phyloP scores from a whole-genome alignment of 1,140 invertebrate genomes.

The Drosophila tani region DNA sequence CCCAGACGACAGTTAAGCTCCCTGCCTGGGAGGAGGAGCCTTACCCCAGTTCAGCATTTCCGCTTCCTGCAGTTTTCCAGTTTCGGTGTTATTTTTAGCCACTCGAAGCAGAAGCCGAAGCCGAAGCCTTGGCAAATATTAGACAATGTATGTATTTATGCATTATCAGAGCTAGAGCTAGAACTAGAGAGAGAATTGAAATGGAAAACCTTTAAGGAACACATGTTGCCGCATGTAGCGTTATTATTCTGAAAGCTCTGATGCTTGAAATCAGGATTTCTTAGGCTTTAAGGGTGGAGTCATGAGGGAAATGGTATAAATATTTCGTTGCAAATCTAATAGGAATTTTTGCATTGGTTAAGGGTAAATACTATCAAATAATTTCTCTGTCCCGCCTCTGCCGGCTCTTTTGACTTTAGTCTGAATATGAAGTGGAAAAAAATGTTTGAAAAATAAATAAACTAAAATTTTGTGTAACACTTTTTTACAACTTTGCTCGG shows the following conservation, averaged over 20 bases:
- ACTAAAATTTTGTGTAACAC: not conserved
- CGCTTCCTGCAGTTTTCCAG: constrained; percentile 31
- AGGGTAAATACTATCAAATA: too few relatives aligned
- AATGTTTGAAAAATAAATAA: not conserved
- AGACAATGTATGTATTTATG: constrained; percentile 75
- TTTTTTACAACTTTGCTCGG: constrained; percentile 4
- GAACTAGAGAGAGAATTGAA: not conserved
- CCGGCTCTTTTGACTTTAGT: not conserved
- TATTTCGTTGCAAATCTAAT: too few relatives aligned
- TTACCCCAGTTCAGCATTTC: constrained; percentile 5
- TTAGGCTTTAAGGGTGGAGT: too few relatives aligned
- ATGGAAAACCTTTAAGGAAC: constrained; percentile 15
- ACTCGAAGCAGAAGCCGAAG: constrained; percentile 23
- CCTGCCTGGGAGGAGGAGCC: constrained; percentile 10
- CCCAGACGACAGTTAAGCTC: constrained; percentile 72
- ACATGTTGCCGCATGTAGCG: not conserved
- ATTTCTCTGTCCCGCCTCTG: too few relatives aligned
- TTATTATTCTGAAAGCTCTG: not conserved
- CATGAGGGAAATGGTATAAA: not conserved
- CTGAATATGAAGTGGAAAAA: too few relatives aligned
- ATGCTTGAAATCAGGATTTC: not conserved
- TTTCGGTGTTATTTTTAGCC: constrained; percentile 11
- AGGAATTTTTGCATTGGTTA: too few relatives aligned
- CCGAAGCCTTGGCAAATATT: constrained; percentile 60
- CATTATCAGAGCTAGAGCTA: constrained; percentile 45